These are phyloP conservation scores for Tenthredo notha DNA, from an alignment of 2,888 invertebrate genomes.

Conservation along the genomic window DNA sequence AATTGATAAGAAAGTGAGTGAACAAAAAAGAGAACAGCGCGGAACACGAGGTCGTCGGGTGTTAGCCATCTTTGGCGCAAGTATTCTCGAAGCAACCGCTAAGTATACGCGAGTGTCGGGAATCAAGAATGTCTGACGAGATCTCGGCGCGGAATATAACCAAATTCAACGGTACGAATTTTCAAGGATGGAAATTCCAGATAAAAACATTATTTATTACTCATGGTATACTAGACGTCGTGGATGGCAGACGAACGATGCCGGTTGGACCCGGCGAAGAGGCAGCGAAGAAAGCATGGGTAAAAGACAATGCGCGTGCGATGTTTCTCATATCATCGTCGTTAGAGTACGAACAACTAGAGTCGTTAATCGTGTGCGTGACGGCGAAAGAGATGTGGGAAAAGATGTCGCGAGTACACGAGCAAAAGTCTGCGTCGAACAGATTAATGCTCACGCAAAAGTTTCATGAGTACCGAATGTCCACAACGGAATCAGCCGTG, in stretches of 20 bases:
- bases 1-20: not conserved
- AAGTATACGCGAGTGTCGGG: not conserved
- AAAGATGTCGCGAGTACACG: conserved; percentile 56
- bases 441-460: conserved; percentile 58
- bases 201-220: conserved; percentile 56
- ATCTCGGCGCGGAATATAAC: conserved; percentile 17
- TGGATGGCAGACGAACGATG: conserved; percentile 49
- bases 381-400: conserved; percentile 59
- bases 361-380: conserved; percentile 57
- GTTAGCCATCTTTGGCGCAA: conserved; percentile 23
- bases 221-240: conserved; percentile 55
- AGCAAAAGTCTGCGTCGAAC: conserved; percentile 60
- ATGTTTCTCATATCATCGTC: conserved; percentile 59
- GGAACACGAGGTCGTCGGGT: conserved; percentile 1
- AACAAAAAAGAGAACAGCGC: not conserved
- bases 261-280: conserved; percentile 42
- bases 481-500: conserved; percentile 61
- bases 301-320: conserved; percentile 59
- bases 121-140: conserved; percentile 37
- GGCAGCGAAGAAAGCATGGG: conserved; percentile 55
- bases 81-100: not conserved
- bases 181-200: conserved; percentile 63
- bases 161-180: conserved; percentile 65
- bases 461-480: conserved; percentile 60
- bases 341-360: conserved; percentile 57